Evolutionary conservation across 2,888 invertebrate genomes (phyloP).

Genomic region (Mellilla xanthometata): DNA sequence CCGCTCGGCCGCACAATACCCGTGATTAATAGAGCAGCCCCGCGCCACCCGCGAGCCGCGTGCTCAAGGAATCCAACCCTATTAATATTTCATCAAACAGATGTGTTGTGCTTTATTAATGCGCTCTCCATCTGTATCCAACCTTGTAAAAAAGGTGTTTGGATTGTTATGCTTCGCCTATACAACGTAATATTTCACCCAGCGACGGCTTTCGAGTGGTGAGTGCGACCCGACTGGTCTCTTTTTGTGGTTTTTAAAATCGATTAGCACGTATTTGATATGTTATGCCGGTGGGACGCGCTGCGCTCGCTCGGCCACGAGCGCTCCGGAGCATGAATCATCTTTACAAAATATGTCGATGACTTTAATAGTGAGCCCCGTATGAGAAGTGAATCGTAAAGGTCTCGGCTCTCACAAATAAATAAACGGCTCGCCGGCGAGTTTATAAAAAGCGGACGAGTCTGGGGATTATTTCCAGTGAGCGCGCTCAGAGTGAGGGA

Average conservation of each 20-base stretch:
- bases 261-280: background rate
- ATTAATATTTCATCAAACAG: conserved; percentile 73
- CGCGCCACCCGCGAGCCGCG: conserved; percentile 25
- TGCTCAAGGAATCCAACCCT: conserved; percentile 55
- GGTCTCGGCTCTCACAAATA: background rate
- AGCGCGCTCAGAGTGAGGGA: conserved; percentile 31
- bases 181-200: conserved; percentile 49
- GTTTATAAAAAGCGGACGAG: conserved; percentile 24
- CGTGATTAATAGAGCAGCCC: conserved; percentile 57
- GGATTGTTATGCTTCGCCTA: conserved; percentile 42
- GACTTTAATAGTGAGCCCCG: conserved; percentile 19
- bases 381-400: conserved; percentile 11
- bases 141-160: conserved; percentile 50
- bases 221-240: conserved; percentile 22
- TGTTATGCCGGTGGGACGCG: background rate
- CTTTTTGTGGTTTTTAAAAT: conserved; percentile 8
- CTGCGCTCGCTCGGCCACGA: background rate
- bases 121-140: conserved; percentile 38
- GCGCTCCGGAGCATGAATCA: conserved; percentile 10
- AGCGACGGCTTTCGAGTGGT: conserved; percentile 17
- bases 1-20: conserved; percentile 44
- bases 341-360: conserved; percentile 16
- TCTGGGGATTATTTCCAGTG: conserved; percentile 28
- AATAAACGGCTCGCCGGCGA: conserved; percentile 15
- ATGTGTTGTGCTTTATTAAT: conserved; percentile 37